phyloP scores from a whole-genome alignment of 2,113 vertebrate genomes.

The Macheiramphus alcinus region DNA sequence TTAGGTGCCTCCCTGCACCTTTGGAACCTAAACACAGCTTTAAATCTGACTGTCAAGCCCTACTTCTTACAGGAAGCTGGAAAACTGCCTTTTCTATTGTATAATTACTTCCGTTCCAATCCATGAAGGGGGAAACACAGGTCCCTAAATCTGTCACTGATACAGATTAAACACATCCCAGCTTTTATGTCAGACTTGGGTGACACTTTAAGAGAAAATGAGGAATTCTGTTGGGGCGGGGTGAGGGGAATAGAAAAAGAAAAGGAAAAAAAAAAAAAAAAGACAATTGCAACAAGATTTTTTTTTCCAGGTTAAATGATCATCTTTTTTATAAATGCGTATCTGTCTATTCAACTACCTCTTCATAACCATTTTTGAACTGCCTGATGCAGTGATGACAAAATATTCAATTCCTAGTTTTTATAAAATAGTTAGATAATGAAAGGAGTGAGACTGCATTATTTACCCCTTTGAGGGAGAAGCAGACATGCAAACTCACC shows the following conservation, averaged over 20 bases:
- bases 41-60: not conserved
- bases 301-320: not conserved
- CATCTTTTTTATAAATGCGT: not conserved
- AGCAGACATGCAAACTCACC: accelerated
- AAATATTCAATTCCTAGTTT: not conserved
- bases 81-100: not conserved
- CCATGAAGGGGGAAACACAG: not conserved
- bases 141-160: not conserved
- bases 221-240: accelerated
- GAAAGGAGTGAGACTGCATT: not conserved
- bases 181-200: not conserved
- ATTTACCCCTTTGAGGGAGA: not conserved
- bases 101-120: not conserved
- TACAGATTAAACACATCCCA: not conserved
- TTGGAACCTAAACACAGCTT: not conserved
- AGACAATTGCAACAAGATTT: not conserved
- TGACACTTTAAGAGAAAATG: not conserved
- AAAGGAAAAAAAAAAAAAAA: accelerated
- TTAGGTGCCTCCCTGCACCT: not conserved
- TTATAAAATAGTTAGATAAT: not conserved
- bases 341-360: not conserved
- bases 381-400: not conserved
- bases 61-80: not conserved
- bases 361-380: not conserved
- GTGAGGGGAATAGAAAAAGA: too few species aligned